These are phyloP conservation scores for Automeris io DNA, from an alignment of 2,888 invertebrate species.

Conservation along the genomic window DNA sequence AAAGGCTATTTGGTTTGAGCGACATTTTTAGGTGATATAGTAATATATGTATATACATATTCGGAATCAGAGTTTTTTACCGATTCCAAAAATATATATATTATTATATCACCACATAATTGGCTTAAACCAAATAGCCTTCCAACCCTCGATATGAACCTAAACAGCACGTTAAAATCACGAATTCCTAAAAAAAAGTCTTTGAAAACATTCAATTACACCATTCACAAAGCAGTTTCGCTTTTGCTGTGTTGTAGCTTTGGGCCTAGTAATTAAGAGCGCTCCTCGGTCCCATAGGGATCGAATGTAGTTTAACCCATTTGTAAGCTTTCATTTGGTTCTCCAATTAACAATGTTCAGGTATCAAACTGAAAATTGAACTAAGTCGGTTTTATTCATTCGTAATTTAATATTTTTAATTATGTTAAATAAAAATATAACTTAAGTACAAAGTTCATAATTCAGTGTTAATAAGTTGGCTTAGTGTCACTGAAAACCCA, in stretches of 20 bases:
- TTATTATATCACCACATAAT: too few relatives aligned
- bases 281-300: conserved; percentile 32
- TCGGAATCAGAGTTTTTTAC: too few relatives aligned
- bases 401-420: conserved; percentile 15
- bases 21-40: too few relatives aligned
- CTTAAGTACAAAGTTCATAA: too few relatives aligned
- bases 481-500: too few relatives aligned
- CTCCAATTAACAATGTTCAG: conserved; percentile 33
- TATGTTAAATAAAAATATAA: conserved; percentile 17
- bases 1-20: too few relatives aligned
- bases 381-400: neutral
- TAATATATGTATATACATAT: too few relatives aligned
- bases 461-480: too few relatives aligned
- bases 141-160: too few relatives aligned
- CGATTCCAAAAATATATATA: too few relatives aligned
- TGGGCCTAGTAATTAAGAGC: conserved; percentile 44
- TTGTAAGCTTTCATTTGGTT: conserved; percentile 48
- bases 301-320: conserved; percentile 41
- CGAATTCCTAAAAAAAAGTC: conserved; percentile 9
- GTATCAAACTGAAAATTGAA: conserved; percentile 22
- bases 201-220: conserved; percentile 13
- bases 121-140: too few relatives aligned
- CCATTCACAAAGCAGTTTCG: conserved; percentile 29
- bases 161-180: too few relatives aligned
- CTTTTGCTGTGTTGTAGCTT: conserved; percentile 18